Evolutionary conservation across 2,888 invertebrate species (phyloP).

Genomic region (Drosophila monieri): DNA sequence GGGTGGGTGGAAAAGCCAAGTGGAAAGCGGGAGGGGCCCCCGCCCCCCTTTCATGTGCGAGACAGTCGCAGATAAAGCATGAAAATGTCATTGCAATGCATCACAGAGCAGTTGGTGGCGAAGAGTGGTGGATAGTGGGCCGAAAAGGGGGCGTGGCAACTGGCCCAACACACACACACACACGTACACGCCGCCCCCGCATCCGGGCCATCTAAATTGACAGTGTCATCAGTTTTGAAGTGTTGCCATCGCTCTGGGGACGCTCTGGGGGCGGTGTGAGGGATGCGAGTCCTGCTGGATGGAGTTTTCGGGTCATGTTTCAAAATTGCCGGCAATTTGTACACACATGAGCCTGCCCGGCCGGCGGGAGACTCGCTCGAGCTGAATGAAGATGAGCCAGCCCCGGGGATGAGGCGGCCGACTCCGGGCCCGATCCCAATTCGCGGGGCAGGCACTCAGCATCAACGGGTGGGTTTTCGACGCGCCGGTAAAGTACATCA

Average conservation of each 20-base stretch:
- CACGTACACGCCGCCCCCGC: constrained; percentile 8
- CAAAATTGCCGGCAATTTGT: constrained; percentile 46
- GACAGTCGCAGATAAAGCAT: constrained; percentile 68
- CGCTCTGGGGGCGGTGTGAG: not conserved
- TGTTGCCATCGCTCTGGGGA: constrained; percentile 46
- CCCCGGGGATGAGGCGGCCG: not conserved
- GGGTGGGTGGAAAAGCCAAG: not conserved
- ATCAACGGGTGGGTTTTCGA: not conserved
- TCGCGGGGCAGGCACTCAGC: constrained; percentile 40
- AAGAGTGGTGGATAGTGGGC: not conserved
- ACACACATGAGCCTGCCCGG: constrained; percentile 12
- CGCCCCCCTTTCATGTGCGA: no score
- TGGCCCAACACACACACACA: not conserved
- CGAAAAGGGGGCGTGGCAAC: constrained; percentile 7
- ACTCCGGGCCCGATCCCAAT: not conserved
- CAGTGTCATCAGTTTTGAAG: constrained; percentile 76
- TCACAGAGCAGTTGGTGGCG: constrained; percentile 17
- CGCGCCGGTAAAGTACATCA: no score
- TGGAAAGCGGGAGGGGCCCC: constrained; percentile 43
- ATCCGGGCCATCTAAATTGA: constrained; percentile 55
- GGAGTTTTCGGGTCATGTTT: constrained; percentile 28
- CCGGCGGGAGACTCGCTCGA: constrained; percentile 4
- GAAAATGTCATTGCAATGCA: constrained; percentile 67
- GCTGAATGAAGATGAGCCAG: constrained; percentile 28
- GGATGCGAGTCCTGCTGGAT: not conserved